Base-by-base conservation (phyloP, 2,113 vertebrate genomes). In the Acrocephalus arundinaceus region DNA sequence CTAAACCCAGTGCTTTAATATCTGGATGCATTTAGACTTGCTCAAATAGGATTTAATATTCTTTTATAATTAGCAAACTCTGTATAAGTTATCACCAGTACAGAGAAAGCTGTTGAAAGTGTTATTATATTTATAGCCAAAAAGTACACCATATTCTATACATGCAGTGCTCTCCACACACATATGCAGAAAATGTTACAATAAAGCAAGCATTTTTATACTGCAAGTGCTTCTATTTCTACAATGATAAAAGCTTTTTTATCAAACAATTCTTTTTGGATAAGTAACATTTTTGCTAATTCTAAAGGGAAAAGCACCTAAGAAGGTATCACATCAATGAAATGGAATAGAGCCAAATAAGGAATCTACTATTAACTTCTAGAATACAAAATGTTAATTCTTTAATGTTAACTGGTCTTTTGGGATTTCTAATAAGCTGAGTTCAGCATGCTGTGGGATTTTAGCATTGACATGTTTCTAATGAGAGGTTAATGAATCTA, bases 401-500 rank as follows among this genome's bases (percentile, higher is more conserved):
- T 93, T 90, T 73, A 51, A 85, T 3, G 8, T 77, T 95, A 94
- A 94, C 75, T 74, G 46, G 75, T 20, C 92, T 92, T 90, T 37
- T 8, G 85, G 82, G 96, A 71, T 84, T 94, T 77, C 79, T 96
- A 93, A 90, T 78, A 93, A 77, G 65, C 72, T 95, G 74, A 95
- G 84, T 81, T 68, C 67, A 81, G 75, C 41, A 57, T 63, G 54
- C 85, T 66, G 48, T 72, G 91, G 74, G 82, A 95, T 93, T 96
- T 94, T 70, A 78, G 79, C 89, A 94, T 20, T 95, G 93, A 80
- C 88, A 86, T 83, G n/a, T 68, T 96, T 88, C 91, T 94, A 95
- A 94, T 90, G 87, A 95, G 93, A 95, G 94, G 95, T 97, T 97
- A 97, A 97, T 94, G 78, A 97, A 96, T 86, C 72, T 94, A 91